Evolutionary conservation across 2,797 vertebrate genomes (phyloP), one percentile per base, ranked within the genome.

Genomic region (Echeneis naucrates): DNA sequence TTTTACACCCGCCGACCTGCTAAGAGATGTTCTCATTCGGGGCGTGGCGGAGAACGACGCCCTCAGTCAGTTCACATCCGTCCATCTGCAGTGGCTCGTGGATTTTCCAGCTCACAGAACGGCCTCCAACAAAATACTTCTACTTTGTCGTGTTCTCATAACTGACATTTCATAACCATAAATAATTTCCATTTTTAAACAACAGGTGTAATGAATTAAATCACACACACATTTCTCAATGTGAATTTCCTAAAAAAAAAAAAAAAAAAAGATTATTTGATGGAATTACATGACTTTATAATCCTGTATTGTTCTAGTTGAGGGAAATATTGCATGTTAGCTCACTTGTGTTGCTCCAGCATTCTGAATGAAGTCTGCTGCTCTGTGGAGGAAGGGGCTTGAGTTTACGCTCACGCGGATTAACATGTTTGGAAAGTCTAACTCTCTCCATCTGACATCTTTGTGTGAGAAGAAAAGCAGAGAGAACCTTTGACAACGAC

Each of bases 391-490:
- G 85, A 91, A 89, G 86, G 87, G 88, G 81, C 80, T n/a, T 51
- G 79, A 87, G 88, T 92, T 93, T 92, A 91, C 78, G 89, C 90
- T 90, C 81, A 78, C 58, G 27, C 75, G 77, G 90, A 93, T 94
- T 93, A 94, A 94, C 91, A 86, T 90, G 88, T 93, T 94, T 92
- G 89, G 89, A 94, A 93, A 93, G 90, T 94, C 92, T 91, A 90
- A 93, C 92, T 92, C 88, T 90, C 92, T 88, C 93, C 89, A 86
- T 93, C 92, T 93, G 93, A 93, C 92, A 92, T 93, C 92, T 94
- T 93, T 93, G 92, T 94, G 87, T 68, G 77, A 87, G 89, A 93
- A 92, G 90, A 92, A 94, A 94, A 92, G 91, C 90, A 87, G 88
- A 88, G 85, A 89, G n/a, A 84, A 91, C 87, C 93, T 89, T 92